Evolutionary conservation across 1,140 invertebrate species (phyloP).

Genomic region (Calephelis nemesis): DNA sequence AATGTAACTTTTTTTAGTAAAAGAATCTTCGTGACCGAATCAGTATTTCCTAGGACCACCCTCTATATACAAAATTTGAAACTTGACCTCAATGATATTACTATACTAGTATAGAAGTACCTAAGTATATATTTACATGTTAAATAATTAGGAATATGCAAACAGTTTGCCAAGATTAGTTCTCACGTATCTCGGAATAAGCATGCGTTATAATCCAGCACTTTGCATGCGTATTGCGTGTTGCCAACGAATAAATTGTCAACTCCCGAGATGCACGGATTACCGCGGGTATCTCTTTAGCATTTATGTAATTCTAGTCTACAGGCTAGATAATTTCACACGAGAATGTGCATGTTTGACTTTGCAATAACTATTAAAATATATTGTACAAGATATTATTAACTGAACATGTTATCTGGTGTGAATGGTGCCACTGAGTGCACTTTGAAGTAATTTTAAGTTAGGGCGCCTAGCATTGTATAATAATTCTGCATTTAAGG

Average conservation of each 20-base stretch:
- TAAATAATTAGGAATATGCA: not conserved
- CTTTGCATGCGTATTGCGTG: conserved; percentile 29
- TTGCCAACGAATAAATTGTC: conserved; percentile 33
- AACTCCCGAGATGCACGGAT: conserved; percentile 28
- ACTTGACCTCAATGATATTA: too few species aligned
- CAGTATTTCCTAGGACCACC: too few species aligned
- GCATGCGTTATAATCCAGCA: conserved; percentile 5
- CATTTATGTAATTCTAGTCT: conserved; percentile 8
- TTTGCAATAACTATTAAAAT: not conserved
- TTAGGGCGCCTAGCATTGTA: too few species aligned
- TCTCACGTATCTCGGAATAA: conserved; percentile 4
- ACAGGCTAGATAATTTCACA: not conserved
- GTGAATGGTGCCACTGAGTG: too few species aligned
- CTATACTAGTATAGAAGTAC: too few species aligned
- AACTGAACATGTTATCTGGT: too few species aligned
- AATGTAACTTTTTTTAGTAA: too few species aligned
- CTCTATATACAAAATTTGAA: too few species aligned
- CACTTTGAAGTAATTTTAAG: too few species aligned
- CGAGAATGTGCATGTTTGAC: conserved; percentile 1
- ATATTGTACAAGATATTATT: not conserved
- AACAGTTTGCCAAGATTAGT: not conserved
- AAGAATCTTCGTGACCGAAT: too few species aligned
- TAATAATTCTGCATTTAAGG: too few species aligned
- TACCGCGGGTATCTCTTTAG: conserved; percentile 31
- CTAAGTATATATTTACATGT: too few species aligned